A percentile compares a stretch with the other conserved stretches of the same genome.
phyloP scores from a whole-genome alignment of 1,140 invertebrate genomes.

The Drosophila punjabiensis region DNA sequence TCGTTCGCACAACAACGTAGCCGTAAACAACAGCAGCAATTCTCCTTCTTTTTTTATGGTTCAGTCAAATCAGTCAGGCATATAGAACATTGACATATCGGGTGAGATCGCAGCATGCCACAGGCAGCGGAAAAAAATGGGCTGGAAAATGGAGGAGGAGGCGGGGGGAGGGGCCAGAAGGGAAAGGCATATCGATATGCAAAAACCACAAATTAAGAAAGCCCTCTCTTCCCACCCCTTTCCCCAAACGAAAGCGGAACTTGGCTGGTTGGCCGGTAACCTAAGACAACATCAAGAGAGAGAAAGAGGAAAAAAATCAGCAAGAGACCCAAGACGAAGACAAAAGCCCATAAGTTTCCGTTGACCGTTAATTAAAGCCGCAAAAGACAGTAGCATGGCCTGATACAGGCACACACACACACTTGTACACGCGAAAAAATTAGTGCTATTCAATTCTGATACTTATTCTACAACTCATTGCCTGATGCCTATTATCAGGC shows the following conservation, averaged over 20 bases:
- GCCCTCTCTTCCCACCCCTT: constrained; percentile 6
- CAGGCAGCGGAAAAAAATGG: constrained; percentile 26
- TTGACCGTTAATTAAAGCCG: constrained; percentile 81
- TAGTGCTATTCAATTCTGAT: no score
- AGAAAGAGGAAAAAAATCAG: constrained; percentile 57
- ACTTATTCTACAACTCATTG: no score
- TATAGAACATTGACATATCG: constrained; percentile 78
- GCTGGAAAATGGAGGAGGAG: constrained; percentile 16
- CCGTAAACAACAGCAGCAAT: constrained; percentile 33
- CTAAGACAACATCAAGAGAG: constrained; percentile 71
- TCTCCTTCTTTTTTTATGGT: constrained; percentile 44
- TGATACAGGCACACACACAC: constrained; percentile 20
- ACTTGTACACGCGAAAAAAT: neutral
- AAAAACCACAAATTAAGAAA: constrained; percentile 67
- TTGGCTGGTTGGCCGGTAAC: constrained; percentile 59
- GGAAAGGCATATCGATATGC: constrained; percentile 64
- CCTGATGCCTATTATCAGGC: neutral
- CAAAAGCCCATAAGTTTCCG: constrained; percentile 79
- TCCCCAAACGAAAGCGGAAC: constrained; percentile 70
- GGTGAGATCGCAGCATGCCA: constrained; percentile 59
- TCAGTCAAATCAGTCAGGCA: constrained; percentile 66
- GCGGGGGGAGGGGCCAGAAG: constrained; percentile 14
- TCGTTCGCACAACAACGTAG: constrained; percentile 40
- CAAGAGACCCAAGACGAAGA: constrained; percentile 44
- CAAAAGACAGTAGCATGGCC: constrained; percentile 61